Conservation (phyloP, 92 coral and sea anemone species). For the Parazoanthus atlanticus region DNA sequence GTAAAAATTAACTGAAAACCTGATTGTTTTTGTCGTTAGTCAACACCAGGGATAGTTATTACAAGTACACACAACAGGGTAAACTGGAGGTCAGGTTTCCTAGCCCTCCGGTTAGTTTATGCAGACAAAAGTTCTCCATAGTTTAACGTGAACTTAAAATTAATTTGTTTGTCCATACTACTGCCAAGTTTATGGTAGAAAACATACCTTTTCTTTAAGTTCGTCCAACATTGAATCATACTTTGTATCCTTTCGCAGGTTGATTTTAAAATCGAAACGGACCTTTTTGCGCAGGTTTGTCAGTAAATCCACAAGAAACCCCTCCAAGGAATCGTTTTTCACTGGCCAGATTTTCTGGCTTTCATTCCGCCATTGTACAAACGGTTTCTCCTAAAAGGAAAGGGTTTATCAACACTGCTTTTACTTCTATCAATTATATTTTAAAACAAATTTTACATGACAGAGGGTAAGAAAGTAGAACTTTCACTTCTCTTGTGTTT, state of each 20-base stretch:
- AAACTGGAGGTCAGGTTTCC: no score
- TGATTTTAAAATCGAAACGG: slow-evolving; percentile 68
- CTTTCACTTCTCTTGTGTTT: no score
- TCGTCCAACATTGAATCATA: slow-evolving; percentile 54
- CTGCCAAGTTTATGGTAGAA: not conserved
- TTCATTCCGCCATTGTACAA: slow-evolving; percentile 65
- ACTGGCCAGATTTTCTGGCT: slow-evolving; percentile 56
- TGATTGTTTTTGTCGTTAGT: no score
- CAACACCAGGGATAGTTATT: no score
- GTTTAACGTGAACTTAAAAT: no score
- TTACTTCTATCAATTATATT: not conserved
- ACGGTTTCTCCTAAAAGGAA: slow-evolving; percentile 68
- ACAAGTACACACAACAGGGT: no score
- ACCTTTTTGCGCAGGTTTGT: slow-evolving; percentile 60
- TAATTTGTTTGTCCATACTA: not conserved
- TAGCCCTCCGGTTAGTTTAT: no score
- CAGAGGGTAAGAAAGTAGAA: no score
- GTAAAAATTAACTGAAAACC: no score
- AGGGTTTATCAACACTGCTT: not conserved
- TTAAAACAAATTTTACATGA: no score
- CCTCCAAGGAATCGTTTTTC: slow-evolving; percentile 66
- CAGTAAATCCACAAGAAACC: slow-evolving; percentile 83
- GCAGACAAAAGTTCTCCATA: no score
- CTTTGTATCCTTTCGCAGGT: slow-evolving; percentile 50
- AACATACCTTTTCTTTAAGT: slow-evolving; percentile 54